Evolutionary conservation across 2,888 invertebrate genomes (phyloP), one percentile per base, ranked within the genome.

Genomic region (Scaptomyza caliginosa): DNA sequence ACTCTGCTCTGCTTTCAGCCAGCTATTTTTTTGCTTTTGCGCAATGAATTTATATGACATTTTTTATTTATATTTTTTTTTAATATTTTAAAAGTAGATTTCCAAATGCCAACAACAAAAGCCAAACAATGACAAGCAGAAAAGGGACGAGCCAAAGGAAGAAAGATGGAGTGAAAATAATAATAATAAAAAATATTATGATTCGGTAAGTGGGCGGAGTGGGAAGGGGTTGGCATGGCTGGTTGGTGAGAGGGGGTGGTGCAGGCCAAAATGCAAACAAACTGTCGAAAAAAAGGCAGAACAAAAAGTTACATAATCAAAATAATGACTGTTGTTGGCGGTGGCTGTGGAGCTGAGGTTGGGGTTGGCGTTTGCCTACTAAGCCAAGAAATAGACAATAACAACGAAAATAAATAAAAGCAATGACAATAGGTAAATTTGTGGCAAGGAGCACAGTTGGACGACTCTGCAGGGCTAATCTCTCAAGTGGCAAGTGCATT

Each of bases 401-500:
- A 78, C 67, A 83, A 76, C 23, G 81, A 64, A 68, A 72, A 70
- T 51, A 79, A 76, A 82, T 66, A 82, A 67, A 56, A 59, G 82
- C 79, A 71, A 78, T 86, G 85, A 81, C 81, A 86, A 81, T 42
- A 86, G 81, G 77, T 86, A 77, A 69, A 86, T 77, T 80, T 70
- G 50, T 38, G 36, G 39, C 5, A 8, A 26, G 42, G n/a, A n/a
- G 19, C 23, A 24, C 23, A 45, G 21, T 30, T 32, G 13, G 46
- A 3, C 19, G 19, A n/a, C 19, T 13, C 30, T 19, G 78, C 46
- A 77, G 79, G 89, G 89, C 86, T 90, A 89, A 89, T 89, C 89
- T 89, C 83, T 87, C 89, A 89, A 89, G 90, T 90, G 89, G 88
- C 86, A 87, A 87, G 77, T 87, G 88, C 86, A 87, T 89, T 88